Base-by-base conservation (phyloP, 37 sponge, comb jelly and placozoan genomes). In the Hexactinellida sp. region DNA sequence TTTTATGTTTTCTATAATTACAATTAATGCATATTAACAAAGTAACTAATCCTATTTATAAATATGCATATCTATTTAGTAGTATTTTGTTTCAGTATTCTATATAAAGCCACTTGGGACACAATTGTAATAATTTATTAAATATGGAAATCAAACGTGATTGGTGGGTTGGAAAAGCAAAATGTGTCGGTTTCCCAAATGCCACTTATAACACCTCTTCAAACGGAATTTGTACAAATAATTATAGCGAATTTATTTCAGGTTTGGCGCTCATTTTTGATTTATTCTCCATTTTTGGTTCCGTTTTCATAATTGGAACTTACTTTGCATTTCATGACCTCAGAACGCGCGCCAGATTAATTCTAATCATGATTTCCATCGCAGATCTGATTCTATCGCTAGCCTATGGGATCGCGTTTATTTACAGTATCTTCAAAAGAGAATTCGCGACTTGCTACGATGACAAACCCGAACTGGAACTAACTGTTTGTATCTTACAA, bases 131-230 rank as follows among this genome's bases (percentile, higher is more conserved):
- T 16, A 19, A 47, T 19, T 47, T 47, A 47, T 19, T 47, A 16
- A 19, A 47, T 47, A 9, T 47, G 52, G n/a, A n/a, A n/a, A n/a
- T 41, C 10, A 63, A 28, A 25, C 76, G 76, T 10, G 30, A 63
- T 63, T 63, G 76, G 76, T 63, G 76, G 76, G 13, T 63, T 63
- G 76, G 76, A 63, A 28, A 63, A 21, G 30, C 76, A 63, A 28
- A 10, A 25, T 63, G 76, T 63, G 76, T 63, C 76, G 76, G 76
- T 25, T 63, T 32, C 30, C 25, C 25, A 7, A 28, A 63, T n/a
- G 30, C 76, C 76, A 25, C 76, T 32, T 21, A 63, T n/a, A 23
- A 63, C 76, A 63, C 76, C 3, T 10, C 30, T 63, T 5, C 19
- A 10, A 7, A 7, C 32, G 21, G 76, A 25, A 21, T 63, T 41